A percentile compares a stretch with the other conserved stretches of the same genome.
phyloP scores from a whole-genome alignment of 2,888 invertebrate species.

The Ligdia adustata region DNA sequence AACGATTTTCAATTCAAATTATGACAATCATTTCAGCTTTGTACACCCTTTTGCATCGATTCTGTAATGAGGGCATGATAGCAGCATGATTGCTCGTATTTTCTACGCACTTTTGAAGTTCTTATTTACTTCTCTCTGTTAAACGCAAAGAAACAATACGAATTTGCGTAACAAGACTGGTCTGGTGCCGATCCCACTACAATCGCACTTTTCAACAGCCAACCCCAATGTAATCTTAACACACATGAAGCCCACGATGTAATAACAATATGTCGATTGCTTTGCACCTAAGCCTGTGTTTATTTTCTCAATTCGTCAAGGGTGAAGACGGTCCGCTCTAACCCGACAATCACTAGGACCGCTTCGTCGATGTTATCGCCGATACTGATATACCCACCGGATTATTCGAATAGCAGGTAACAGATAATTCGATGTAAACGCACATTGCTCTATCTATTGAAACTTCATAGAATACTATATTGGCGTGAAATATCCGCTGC shows the following conservation, averaged over 20 bases:
- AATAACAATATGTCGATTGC: slow-evolving; percentile 61
- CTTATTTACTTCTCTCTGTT: too few relatives aligned
- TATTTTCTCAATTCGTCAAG: slow-evolving; percentile 71
- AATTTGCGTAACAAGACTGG: too few relatives aligned
- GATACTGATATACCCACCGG: slow-evolving; percentile 83
- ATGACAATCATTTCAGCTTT: too few relatives aligned
- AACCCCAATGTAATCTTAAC: slow-evolving; percentile 14
- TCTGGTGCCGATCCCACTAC: slow-evolving; percentile 23
- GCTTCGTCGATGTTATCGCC: slow-evolving; percentile 83
- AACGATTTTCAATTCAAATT: too few relatives aligned
- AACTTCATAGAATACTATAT: slow-evolving; percentile 37
- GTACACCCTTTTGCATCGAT: too few relatives aligned
- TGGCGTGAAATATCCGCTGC: slow-evolving; percentile 13
- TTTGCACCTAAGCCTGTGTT: slow-evolving; percentile 76
- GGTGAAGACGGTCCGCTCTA: slow-evolving; percentile 83
- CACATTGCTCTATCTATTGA: slow-evolving; percentile 36
- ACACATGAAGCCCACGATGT: slow-evolving; percentile 40
- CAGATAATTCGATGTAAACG: slow-evolving; percentile 36
- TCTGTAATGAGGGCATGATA: too few relatives aligned
- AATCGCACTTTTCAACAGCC: slow-evolving; percentile 28
- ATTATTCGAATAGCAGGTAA: slow-evolving; percentile 80
- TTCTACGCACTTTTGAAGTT: too few relatives aligned
- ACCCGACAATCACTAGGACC: slow-evolving; percentile 81
- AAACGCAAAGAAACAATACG: too few relatives aligned
- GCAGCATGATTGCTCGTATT: too few relatives aligned